Evolutionary conservation across 2,888 invertebrate genomes (phyloP).

Genomic region (Amphimallon solstitiale): DNA sequence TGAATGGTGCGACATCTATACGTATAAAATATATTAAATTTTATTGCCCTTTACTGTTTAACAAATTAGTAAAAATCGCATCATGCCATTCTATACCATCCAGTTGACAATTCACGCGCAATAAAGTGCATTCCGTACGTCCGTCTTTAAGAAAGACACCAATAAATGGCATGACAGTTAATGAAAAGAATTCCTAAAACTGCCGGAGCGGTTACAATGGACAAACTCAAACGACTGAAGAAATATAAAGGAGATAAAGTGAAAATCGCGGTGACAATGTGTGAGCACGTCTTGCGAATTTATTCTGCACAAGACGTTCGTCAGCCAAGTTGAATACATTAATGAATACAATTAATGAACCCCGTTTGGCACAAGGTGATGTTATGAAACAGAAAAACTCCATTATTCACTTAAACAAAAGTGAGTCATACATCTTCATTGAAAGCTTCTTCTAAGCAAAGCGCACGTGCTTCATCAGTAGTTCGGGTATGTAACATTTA

Average conservation of each 20-base stretch:
- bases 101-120: too few relatives aligned
- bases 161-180: background rate
- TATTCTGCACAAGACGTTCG: background rate
- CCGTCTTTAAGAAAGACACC: constrained; percentile 13
- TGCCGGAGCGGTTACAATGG: background rate
- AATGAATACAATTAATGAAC: too few relatives aligned
- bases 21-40: too few relatives aligned
- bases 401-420: background rate
- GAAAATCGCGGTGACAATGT: constrained; percentile 10
- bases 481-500: too few relatives aligned
- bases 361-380: too few relatives aligned
- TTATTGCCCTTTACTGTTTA: too few relatives aligned
- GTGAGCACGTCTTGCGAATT: constrained; percentile 8
- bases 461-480: background rate
- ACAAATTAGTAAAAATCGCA: too few relatives aligned
- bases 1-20: too few relatives aligned
- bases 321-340: background rate
- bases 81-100: too few relatives aligned
- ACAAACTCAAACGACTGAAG: constrained; percentile 14
- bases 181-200: constrained; percentile 23
- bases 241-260: constrained; percentile 2
- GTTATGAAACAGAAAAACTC: too few relatives aligned
- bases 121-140: background rate
- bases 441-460: constrained; percentile 2
- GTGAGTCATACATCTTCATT: background rate